Percentiles rank a stretch among this genome's conserved stretches.
phyloP scores from a whole-genome alignment of 2,888 invertebrate genomes.

The Polylopha cassiicola region DNA sequence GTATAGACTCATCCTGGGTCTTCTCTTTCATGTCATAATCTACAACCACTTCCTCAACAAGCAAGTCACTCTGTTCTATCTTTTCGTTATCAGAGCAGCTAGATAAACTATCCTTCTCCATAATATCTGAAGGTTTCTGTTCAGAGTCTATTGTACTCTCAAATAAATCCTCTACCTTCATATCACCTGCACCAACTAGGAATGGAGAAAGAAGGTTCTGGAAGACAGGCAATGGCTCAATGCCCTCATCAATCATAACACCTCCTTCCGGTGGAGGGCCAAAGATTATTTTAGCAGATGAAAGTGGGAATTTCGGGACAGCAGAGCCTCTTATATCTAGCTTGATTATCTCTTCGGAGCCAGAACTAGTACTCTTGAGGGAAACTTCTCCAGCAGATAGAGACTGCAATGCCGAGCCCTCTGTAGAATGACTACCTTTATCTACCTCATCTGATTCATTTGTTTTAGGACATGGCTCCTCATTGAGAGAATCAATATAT shows the following conservation, averaged over 20 bases:
- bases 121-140: slow-evolving; percentile 36
- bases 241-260: slow-evolving; percentile 44
- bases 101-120: slow-evolving; percentile 40
- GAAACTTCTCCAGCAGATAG: slow-evolving; percentile 31
- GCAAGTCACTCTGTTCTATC: slow-evolving; percentile 53
- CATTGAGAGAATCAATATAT: slow-evolving; percentile 61
- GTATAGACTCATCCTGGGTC: slow-evolving; percentile 37
- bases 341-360: slow-evolving; percentile 70
- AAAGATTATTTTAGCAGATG: slow-evolving; percentile 62
- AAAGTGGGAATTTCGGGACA: slow-evolving; percentile 52
- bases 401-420: slow-evolving; percentile 20
- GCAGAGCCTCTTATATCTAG: slow-evolving; percentile 68
- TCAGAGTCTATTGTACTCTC: slow-evolving; percentile 33
- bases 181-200: slow-evolving; percentile 51
- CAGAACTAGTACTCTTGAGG: slow-evolving; percentile 45
- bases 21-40: slow-evolving; percentile 47
- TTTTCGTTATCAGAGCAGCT: slow-evolving; percentile 47
- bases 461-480: slow-evolving; percentile 41
- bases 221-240: slow-evolving; percentile 54
- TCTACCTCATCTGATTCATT: slow-evolving; percentile 32
- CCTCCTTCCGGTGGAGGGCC: slow-evolving; percentile 65
- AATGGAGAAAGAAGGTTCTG: slow-evolving; percentile 60
- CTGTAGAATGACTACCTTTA: slow-evolving; percentile 32
- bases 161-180: slow-evolving; percentile 51
- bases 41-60: slow-evolving; percentile 61